Conservation (phyloP, 2,888 invertebrate species). For the Dolichopus griseipennis region DNA sequence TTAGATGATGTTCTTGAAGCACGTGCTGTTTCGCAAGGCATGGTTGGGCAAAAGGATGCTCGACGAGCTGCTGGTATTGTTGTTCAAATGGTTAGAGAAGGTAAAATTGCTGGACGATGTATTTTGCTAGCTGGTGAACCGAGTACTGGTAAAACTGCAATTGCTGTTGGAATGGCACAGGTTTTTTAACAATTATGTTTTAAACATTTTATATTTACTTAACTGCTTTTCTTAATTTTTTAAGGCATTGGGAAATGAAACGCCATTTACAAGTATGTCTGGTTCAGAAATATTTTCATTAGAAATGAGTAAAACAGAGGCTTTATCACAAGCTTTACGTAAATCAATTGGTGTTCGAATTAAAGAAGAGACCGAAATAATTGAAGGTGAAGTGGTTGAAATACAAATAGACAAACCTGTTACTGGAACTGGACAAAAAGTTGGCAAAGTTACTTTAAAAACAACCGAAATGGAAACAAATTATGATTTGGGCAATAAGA, state of each 20-base stretch:
- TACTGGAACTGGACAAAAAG: slow-evolving; percentile 66
- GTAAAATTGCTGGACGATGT: slow-evolving; percentile 93
- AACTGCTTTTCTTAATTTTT: slow-evolving; percentile 8
- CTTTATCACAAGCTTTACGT: slow-evolving; percentile 89
- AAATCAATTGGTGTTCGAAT: slow-evolving; percentile 97
- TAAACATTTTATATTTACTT: neutral
- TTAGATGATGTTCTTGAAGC: slow-evolving; percentile 92
- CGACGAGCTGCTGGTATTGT: slow-evolving; percentile 91
- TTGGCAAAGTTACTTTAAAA: slow-evolving; percentile 91
- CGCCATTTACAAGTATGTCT: slow-evolving; percentile 97
- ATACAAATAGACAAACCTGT: slow-evolving; percentile 93
- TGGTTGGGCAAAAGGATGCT: slow-evolving; percentile 91
- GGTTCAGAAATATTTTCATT: slow-evolving; percentile 97
- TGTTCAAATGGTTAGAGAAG: slow-evolving; percentile 96
- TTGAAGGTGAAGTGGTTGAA: slow-evolving; percentile 98
- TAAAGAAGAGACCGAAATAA: slow-evolving; percentile 96
- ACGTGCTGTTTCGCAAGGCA: slow-evolving; percentile 85
- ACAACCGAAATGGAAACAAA: slow-evolving; percentile 99
- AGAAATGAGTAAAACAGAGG: slow-evolving; percentile 99
- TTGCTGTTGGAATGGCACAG: slow-evolving; percentile 94
- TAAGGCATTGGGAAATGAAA: slow-evolving; percentile 76
- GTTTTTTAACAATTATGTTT: slow-evolving; percentile 11
- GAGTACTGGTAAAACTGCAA: slow-evolving; percentile 96
- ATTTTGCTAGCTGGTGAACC: slow-evolving; percentile 94
- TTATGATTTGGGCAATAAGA: slow-evolving; percentile 96